These are phyloP conservation scores for Mayetiola destructor DNA, from an alignment of 2,888 invertebrate species.

Conservation along the genomic window DNA sequence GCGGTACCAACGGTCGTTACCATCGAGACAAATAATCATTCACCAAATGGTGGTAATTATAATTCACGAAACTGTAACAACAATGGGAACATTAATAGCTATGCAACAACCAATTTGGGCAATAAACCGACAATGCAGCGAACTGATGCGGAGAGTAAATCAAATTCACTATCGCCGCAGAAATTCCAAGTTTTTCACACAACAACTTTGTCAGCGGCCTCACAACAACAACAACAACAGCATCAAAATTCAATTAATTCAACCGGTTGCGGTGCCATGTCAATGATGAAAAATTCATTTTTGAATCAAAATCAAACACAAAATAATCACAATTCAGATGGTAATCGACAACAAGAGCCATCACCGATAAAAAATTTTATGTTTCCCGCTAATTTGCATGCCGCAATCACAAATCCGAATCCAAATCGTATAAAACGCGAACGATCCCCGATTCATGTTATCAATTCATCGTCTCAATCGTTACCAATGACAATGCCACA, in stretches of 20 bases:
- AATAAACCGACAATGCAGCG: conserved; percentile 1
- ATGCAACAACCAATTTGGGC: not conserved
- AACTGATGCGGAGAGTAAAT: conserved; percentile 1
- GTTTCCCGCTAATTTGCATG: conserved; percentile 12
- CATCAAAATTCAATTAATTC: too few relatives aligned
- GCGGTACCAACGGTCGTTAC: conserved; percentile 22
- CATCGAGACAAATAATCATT: conserved; percentile 22
- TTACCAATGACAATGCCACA: conserved; percentile 18
- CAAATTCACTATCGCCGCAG: not conserved
- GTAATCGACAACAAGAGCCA: conserved; percentile 24
- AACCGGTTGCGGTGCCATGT: conserved; percentile 11
- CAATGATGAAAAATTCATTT: conserved; percentile 1
- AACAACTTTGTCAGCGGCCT: too few relatives aligned
- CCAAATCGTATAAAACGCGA: conserved; percentile 19
- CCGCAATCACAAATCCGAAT: conserved; percentile 13
- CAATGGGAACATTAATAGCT: conserved; percentile 7
- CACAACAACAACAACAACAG: not conserved
- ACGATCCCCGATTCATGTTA: conserved; percentile 18
- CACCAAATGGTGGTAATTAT: conserved; percentile 28
- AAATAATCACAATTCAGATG: conserved; percentile 15
- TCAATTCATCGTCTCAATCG: conserved; percentile 7
- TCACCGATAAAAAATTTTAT: conserved; percentile 16
- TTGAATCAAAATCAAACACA: conserved; percentile 18
- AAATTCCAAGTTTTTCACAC: not conserved
- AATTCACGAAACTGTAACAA: conserved; percentile 21